Evolutionary conservation across 2,888 invertebrate genomes (phyloP).

Genomic region (Plutella xylostella): DNA sequence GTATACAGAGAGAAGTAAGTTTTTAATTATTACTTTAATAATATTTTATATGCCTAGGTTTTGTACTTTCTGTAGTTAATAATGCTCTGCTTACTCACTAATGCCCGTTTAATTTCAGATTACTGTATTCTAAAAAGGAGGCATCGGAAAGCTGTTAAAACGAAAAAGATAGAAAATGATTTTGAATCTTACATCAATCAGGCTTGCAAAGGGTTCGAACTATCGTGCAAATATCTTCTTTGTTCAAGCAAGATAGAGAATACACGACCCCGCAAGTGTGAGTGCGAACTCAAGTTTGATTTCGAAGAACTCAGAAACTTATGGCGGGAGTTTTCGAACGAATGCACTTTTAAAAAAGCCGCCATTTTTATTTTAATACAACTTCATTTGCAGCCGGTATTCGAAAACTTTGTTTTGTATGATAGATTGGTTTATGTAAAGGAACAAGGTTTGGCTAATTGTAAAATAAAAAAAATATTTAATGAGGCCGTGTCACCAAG

Average conservation of each 20-base stretch:
- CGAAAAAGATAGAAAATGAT: conserved; percentile 31
- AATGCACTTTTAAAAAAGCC: conserved; percentile 32
- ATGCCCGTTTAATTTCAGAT: conserved; percentile 45
- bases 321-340: conserved; percentile 32
- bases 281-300: conserved; percentile 22
- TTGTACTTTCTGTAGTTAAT: too few relatives aligned
- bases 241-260: conserved; percentile 10
- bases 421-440: conserved; percentile 46
- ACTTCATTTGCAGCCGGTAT: conserved; percentile 40
- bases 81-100: background rate
- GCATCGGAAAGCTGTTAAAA: conserved; percentile 50
- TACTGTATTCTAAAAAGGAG: conserved; percentile 46
- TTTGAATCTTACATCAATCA: conserved; percentile 40
- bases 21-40: too few relatives aligned
- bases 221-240: conserved; percentile 19
- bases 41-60: too few relatives aligned
- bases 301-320: conserved; percentile 31
- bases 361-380: conserved; percentile 46
- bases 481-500: conserved; percentile 75
- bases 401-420: conserved; percentile 48
- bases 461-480: conserved; percentile 66
- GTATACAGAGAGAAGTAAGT: conserved; percentile 68
- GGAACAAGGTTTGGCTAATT: conserved; percentile 37
- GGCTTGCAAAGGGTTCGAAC: conserved; percentile 34
- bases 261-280: conserved; percentile 8